Evolutionary conservation across 2,113 vertebrate species (phyloP), one percentile per base, ranked within the genome.

Genomic region (Aspidoscelis tigris): DNA sequence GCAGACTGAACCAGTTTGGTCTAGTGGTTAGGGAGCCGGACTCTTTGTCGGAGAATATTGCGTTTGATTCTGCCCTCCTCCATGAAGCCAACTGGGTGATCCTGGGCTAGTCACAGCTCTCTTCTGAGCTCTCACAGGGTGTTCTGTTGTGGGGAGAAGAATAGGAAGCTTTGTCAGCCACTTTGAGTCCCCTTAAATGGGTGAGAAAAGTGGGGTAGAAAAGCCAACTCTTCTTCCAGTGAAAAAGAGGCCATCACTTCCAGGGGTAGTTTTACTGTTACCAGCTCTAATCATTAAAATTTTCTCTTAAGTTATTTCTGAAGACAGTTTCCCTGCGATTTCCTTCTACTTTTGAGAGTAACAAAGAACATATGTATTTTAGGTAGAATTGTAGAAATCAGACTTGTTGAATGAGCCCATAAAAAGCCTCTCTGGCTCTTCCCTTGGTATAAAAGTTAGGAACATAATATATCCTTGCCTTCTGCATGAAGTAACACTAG

Each of bases 401-500:
- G 44, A 39, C 14, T 53, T 21, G 2, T 68, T 72, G 24, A 53
- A 12, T 24, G 65, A 58, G 41, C 26, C 75, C 55, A 24, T 16
- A 66, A n/a, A 65, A 64, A 50, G 43, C 8, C 33, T 10, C 65
- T 61, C 64, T 72, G 12, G 5, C 64, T 69, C 41, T 84, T 78
- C 24, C 8, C 3, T 88, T 41, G 69, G 24, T n/a, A 7, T 64
- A 47, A 75, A 74, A 83, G 80, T 68, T 84, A 70, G 58, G 78
- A 76, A 41, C 26, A 0, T 21, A 70, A 86, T 72, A 55, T 64
- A 53, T 71, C 39, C 58, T 69, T 70, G 43, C 70, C 21, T 86
- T 50, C 69, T 88, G 76, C 61, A 87, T 1, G 81, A 73, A 85
- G 93, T 93, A 93, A 89, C 88, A 88, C 65, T 92, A 93, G 88